Base-by-base conservation (phyloP, 2,888 invertebrate species). In the Macrophya annulata region DNA sequence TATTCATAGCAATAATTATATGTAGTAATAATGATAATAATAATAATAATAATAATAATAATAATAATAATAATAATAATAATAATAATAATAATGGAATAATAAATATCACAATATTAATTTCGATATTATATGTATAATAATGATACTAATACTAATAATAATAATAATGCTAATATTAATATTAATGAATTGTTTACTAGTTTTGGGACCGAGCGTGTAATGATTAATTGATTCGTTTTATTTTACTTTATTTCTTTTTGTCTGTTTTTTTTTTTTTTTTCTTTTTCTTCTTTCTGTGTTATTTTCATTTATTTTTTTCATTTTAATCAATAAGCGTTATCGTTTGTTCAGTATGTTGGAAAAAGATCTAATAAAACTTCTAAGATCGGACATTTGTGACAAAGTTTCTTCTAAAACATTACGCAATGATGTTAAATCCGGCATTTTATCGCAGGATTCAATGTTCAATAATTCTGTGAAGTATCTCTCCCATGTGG, bases 401-500 rank as follows among this genome's bases (percentile, higher is more conserved):
- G 91, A 89, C 85, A 93, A 85, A 9, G 90, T 90, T 86, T 92
- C 93, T 37, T 93, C 93, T 92, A 93, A 91, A 84, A 91, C 87
- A 25, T 91, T 92, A 25, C 93, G 90, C 88, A 96, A 94, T 89
- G 95, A 95, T 91, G 95, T 93, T 88, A 98, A 94, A 92, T 97
- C 96, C 0, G 98, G 98, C 93, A 97, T 94, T 86, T 95, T 95
- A 85, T 96, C 95, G 91, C 97, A 97, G 86, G 96, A 96, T 37
- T 96, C 96, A 85, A 98, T 95, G 94, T 99, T 99, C 85, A 99
- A 94, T 87, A 98, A 94, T 51, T 95, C 95, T 62, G 96, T 96
- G 92, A 98, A 98, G 91, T 98, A 96, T 88, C 95, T 95, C 89
- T 96, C 96, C 98, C 98, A 98, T 86, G 97, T 94, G 86, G 95